Base-by-base conservation (phyloP, 2,888 invertebrate species). In the Drosophila formosana region DNA sequence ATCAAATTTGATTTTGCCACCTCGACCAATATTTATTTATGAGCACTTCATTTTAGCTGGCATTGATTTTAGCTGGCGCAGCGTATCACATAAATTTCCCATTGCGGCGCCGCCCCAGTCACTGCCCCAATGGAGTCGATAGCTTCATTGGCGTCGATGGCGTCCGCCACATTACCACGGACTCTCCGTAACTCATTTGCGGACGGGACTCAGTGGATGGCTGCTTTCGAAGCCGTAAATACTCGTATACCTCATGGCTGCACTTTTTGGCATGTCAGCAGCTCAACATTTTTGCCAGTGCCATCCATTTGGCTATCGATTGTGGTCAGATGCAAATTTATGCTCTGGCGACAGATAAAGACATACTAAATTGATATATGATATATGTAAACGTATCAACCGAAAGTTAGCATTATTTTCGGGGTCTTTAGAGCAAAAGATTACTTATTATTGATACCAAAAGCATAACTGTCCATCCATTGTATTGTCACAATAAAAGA, bases 191-290 rank as follows among this genome's bases (percentile, higher is more conserved):
- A 80, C 74, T 80, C 80, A 77, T 77, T 57, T 66, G 52, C 62
- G 28, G 43, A 34, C 66, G 63, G 28, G 43, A 34, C 66, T 45
- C 71, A 65, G 34, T 66, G 53, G 61, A 66, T 51, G 66, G 46
- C 34, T 37, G 72, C 73, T 72, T 81, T 79, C 70, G 66, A 56
- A 30, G 75, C 60, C 82, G 80, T 82, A 82, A 82, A 85, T 82
- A 80, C 43, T 75, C 57, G 34, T 34, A 30, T 57, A 67, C 69
- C 78, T 70, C 66, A 85, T 78, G 82, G 65, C 67, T 78, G 82
- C 82, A 85, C 78, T 85, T 82, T 85, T 85, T 80, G 81, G 66
- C 82, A 71, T 80, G 68, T 66, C 81, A 72, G 72, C 79, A 73
- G 47, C 74, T 74, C 70, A 67, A 70, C 73, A 58, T 65, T 78